These are phyloP conservation scores for Muscicapa adusta DNA, from an alignment of 2,113 vertebrate genomes.

Conservation along the genomic window DNA sequence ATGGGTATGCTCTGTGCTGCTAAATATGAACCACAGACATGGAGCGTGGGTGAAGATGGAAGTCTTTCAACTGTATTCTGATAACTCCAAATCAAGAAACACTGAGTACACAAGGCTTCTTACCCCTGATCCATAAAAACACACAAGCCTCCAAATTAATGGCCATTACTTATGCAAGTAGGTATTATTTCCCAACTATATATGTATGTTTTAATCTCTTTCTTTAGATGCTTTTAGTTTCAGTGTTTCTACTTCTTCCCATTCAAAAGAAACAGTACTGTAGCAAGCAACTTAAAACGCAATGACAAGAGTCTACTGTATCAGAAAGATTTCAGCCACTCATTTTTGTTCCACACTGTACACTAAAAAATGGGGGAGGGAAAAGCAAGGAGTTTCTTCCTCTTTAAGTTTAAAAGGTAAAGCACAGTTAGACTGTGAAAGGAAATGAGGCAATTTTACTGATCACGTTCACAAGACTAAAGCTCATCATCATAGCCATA, in stretches of 20 bases:
- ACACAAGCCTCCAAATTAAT: background rate
- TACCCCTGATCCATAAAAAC: background rate
- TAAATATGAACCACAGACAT: background rate
- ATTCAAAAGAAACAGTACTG: background rate
- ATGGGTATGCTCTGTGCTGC: background rate
- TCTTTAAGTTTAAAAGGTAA: background rate
- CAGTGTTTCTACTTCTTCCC: background rate
- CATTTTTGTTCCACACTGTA: background rate
- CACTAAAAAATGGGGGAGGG: rapidly evolving
- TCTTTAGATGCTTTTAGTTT: background rate
- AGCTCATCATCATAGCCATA: background rate
- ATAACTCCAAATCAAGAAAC: background rate
- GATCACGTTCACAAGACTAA: background rate
- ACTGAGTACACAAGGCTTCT: background rate
- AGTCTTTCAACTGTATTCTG: background rate
- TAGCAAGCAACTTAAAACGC: background rate
- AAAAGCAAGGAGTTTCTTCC: background rate
- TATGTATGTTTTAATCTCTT: background rate
- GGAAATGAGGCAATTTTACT: background rate
- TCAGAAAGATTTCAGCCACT: background rate
- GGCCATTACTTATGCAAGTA: background rate
- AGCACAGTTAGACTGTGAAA: background rate
- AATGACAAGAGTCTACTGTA: background rate
- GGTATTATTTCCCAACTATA: background rate
- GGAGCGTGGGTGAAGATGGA: background rate